Base-by-base conservation (phyloP, 2,113 vertebrate species). In the Dinomys branickii region DNA sequence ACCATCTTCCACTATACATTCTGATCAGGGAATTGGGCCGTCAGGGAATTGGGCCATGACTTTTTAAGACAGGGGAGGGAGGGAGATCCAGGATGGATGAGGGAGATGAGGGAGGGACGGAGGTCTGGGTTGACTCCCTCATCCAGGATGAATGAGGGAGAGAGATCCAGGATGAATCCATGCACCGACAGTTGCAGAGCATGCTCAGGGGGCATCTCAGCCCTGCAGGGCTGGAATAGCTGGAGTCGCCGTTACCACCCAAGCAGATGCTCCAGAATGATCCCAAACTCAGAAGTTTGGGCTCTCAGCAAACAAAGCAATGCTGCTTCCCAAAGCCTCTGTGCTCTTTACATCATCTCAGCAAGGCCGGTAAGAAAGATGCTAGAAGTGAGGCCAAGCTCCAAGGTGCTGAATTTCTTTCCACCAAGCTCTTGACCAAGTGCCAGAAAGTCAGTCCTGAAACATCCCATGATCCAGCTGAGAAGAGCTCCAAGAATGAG, bases 271-370 rank as follows among this genome's bases (percentile, higher is more conserved):
- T 81, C 56, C 3, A 50, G 56, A 52, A 50, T n/a, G 16, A 67
- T 52, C 82, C 47, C 61, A 56, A 90, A 59, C 41, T 33, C 44
- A 61, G 26, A 63, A 35, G 82, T 14, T 38, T 35, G 9, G 78
- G 50, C 13, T 52, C 67, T 84, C 85, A 56, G 77, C 28, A 81
- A 90, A 91, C 52, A 92, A 94, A 88, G 81, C 16, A 67, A 65
- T 4, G 20, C 17, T n/a, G 41, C 88, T 38, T 14, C 28, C 9
- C 0, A 47, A 56, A 58, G n/a, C 28, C 0, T 0, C 11, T 1
- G 2, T 20, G 30, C 50, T 61, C 41, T 63, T 67, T 35, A 73
- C 33, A 67, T 58, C 85, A 75, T 28, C 54, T 85, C 38, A 61
- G 61, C 41, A 52, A 69, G 52, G 87, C 35, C 58, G 13, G 33